These are phyloP conservation scores for Panagrolaimus sp. DNA, from an alignment of 1,140 invertebrate genomes.

Conservation along the genomic window DNA sequence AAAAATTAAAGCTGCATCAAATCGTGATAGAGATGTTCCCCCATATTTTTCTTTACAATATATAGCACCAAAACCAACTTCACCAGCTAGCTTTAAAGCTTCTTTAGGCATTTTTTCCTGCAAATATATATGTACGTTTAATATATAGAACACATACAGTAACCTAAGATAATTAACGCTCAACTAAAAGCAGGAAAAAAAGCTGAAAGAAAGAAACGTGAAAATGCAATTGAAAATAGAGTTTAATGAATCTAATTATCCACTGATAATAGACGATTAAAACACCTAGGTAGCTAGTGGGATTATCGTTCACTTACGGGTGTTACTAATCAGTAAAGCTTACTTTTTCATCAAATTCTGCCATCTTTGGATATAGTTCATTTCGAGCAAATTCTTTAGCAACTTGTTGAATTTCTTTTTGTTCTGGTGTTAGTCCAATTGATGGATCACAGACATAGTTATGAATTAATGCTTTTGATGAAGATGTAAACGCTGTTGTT, in stretches of 20 bases:
- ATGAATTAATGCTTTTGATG: background rate
- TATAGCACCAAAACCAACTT: constrained; percentile 66
- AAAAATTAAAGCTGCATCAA: constrained; percentile 66
- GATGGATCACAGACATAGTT: constrained; percentile 12
- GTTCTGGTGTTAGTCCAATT: constrained; percentile 55
- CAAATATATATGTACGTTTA: constrained; percentile 9
- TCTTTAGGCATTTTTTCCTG: constrained; percentile 61
- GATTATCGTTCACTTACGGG: too few species aligned
- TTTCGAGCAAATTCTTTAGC: constrained; percentile 65
- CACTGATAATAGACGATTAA: too few species aligned
- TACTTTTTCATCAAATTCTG: constrained; percentile 65
- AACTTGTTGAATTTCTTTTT: constrained; percentile 64
- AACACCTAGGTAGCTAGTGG: too few species aligned
- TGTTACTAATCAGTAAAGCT: too few species aligned
- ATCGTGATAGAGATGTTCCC: constrained; percentile 63
- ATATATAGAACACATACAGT: constrained; percentile 23
- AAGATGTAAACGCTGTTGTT: too few species aligned
- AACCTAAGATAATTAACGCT: too few species aligned
- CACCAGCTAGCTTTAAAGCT: constrained; percentile 60
- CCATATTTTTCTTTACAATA: constrained; percentile 64
- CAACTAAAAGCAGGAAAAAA: too few species aligned
- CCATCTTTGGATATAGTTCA: constrained; percentile 66
- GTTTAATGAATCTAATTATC: too few species aligned
- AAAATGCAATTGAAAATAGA: too few species aligned
- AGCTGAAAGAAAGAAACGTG: too few species aligned